Base-by-base conservation (phyloP, 2,888 invertebrate genomes). In the Willowsia nigromaculata region DNA sequence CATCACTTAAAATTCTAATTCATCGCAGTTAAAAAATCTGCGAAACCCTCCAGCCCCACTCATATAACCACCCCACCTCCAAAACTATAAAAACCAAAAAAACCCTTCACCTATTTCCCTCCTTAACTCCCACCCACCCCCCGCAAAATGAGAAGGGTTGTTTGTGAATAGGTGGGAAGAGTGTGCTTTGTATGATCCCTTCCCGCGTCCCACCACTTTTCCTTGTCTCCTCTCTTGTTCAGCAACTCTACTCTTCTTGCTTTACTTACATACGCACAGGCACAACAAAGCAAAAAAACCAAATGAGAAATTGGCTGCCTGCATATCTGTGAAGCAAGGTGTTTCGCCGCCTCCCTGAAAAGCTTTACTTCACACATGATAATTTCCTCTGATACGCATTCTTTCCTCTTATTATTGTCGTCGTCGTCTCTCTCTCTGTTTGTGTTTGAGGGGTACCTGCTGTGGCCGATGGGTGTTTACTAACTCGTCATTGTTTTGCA, bases 281-380 rank as follows among this genome's bases (percentile, higher is more conserved):
- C 53, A 53, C 53, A 53, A 53, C 13, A n/a, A 50, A 50, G 25
- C 33, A 33, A 15, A 37, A 65, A 65, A 65, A 37, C n/a, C 65
- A 22, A 30, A 27, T 37, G 65, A 37, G 40, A 25, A 18, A 50
- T 43, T 43, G 43, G 43, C 11, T 1, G 11, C 43, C 43, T n/a
- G n/a, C n/a, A n/a, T n/a, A n/a, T n/a, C n/a, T 37, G 37, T 37
- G 37, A 40, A 56, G 80, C 22, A 81, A 83, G 76, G 88, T 82
- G 74, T 18, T 71, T 84, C 65, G 62, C 80, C 84, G 84, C 88
- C 84, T 88, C 71, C n/a, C 62, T 68, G 22, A n/a, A n/a, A n/a
- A 83, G 80, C 88, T 82, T 82, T 88, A 15, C 50, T 50, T 50
- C 59, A 59, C 59, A 59, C 59, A 59, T 59, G 59, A 59, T 59